phyloP scores from a whole-genome alignment of 2,888 invertebrate species.

The Cyclophora albipunctata region DNA sequence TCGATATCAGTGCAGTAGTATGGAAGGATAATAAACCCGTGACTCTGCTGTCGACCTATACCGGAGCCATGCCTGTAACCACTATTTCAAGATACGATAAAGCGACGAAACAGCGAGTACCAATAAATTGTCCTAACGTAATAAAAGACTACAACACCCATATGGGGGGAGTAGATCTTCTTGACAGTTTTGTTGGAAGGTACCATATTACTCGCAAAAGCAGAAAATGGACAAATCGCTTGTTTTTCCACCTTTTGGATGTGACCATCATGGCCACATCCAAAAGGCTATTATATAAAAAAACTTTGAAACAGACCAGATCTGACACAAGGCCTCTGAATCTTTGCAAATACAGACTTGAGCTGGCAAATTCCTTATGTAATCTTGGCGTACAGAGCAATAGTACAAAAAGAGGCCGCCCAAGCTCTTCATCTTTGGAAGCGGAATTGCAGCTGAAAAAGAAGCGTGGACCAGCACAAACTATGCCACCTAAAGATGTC shows the following conservation, averaged over 20 bases:
- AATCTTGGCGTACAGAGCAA: neutral
- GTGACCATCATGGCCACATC: slow-evolving; percentile 1
- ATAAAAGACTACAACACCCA: slow-evolving; percentile 36
- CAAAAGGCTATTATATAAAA: slow-evolving; percentile 4
- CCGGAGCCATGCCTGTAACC: slow-evolving; percentile 25
- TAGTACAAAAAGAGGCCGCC: neutral
- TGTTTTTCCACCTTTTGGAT: slow-evolving; percentile 4
- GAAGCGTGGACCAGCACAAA: slow-evolving; percentile 40
- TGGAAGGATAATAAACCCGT: slow-evolving; percentile 38
- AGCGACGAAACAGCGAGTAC: slow-evolving; percentile 27
- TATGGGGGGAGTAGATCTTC: slow-evolving; percentile 40
- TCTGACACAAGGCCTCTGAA: neutral
- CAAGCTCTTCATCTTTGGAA: neutral
- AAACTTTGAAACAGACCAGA: neutral
- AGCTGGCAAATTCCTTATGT: neutral
- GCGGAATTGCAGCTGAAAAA: neutral
- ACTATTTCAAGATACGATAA: slow-evolving; percentile 32
- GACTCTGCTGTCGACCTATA: slow-evolving; percentile 30
- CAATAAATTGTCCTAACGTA: slow-evolving; percentile 36
- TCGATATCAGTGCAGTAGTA: slow-evolving; percentile 30
- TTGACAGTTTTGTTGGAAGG: slow-evolving; percentile 4
- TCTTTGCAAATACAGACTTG: neutral
- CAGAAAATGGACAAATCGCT: slow-evolving; percentile 2
- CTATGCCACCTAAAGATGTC: neutral
- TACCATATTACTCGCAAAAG: slow-evolving; percentile 2